Conservation (phyloP, 2,888 invertebrate genomes). For the Camptogramma bilineatum region DNA sequence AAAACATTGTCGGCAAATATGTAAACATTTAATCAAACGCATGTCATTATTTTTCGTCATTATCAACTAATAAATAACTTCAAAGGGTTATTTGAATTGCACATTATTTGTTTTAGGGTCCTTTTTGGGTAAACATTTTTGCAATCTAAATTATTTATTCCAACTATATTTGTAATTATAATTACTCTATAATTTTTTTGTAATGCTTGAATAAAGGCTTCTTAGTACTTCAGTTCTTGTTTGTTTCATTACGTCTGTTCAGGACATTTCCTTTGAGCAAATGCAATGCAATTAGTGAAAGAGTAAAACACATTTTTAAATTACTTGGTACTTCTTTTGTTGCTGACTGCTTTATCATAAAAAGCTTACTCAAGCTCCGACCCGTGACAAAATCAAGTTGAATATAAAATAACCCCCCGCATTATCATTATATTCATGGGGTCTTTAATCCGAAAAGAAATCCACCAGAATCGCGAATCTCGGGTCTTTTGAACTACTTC, state of each 20-base stretch:
- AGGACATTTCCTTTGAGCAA: conserved; percentile 17
- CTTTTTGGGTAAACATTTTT: not conserved
- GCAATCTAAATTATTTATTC: too few relatives aligned
- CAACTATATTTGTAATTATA: not conserved
- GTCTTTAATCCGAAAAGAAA: conserved; percentile 84
- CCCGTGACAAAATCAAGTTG: conserved; percentile 70
- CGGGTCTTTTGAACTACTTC: conserved; percentile 84
- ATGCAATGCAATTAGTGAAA: conserved; percentile 15
- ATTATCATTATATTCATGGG: conserved; percentile 85
- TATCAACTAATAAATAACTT: conserved; percentile 4
- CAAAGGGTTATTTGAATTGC: conserved; percentile 14
- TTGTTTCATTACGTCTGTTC: conserved; percentile 1
- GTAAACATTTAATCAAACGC: conserved; percentile 6
- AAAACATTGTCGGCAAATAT: conserved; percentile 17
- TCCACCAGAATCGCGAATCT: conserved; percentile 82
- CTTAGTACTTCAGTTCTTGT: not conserved
- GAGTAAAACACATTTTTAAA: not conserved
- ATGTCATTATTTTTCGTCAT: conserved; percentile 4
- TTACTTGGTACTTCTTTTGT: not conserved
- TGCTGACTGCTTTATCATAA: conserved; percentile 6
- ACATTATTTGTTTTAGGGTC: conserved; percentile 1
- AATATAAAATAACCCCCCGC: conserved; percentile 73
- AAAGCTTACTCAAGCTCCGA: conserved; percentile 52
- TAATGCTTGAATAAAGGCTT: not conserved
- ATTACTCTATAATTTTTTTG: not conserved